A percentile compares a stretch with the other conserved stretches of the same genome.
Evolutionary conservation across 1,140 invertebrate genomes (phyloP).

Genomic region (Babylonia areolata): DNA sequence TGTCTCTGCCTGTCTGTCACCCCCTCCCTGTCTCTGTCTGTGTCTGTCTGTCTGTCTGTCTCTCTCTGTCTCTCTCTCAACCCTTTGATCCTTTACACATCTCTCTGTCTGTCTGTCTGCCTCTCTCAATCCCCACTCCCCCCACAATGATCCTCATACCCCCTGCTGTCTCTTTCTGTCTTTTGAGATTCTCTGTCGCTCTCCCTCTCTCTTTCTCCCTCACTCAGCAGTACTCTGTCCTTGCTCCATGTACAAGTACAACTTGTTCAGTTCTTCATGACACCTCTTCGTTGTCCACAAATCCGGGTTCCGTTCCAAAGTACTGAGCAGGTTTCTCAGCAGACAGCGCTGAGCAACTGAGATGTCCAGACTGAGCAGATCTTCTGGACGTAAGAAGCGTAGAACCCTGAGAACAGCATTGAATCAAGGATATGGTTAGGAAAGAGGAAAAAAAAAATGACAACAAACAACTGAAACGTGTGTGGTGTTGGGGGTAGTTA

Average conservation of each 20-base stretch:
- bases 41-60: background rate
- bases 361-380: slow-evolving; percentile 9
- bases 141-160: background rate
- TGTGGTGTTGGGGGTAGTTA: too few relatives aligned
- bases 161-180: background rate
- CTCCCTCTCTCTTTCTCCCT: background rate
- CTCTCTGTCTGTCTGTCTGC: background rate
- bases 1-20: too few relatives aligned
- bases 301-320: background rate
- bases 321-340: background rate
- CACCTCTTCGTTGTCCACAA: background rate
- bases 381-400: background rate
- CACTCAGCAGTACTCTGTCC: too few relatives aligned
- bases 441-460: too few relatives aligned
- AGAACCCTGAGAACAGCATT: background rate
- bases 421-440: too few relatives aligned
- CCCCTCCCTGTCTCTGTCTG: background rate
- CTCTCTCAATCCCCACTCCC: background rate
- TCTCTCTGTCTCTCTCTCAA: background rate
- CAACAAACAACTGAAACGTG: too few relatives aligned
- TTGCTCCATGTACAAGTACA: background rate
- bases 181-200: background rate
- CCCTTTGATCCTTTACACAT: background rate
- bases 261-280: too few relatives aligned
- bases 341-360: slow-evolving; percentile 28